phyloP scores from a whole-genome alignment of 2,888 invertebrate genomes.

The Drosophila setosimentum region DNA sequence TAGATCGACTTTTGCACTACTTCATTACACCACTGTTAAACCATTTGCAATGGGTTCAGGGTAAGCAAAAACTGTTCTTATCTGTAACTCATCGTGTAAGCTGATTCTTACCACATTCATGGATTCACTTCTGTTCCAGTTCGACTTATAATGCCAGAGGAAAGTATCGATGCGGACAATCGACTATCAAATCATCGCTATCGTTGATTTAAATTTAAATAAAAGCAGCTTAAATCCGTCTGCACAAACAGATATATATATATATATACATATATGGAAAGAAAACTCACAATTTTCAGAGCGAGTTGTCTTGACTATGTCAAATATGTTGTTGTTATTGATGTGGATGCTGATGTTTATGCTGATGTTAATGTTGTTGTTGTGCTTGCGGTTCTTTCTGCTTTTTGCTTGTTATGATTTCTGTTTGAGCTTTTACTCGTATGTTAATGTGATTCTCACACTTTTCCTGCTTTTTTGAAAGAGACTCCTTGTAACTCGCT shows the following conservation, averaged over 20 bases:
- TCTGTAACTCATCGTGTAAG: too few species aligned
- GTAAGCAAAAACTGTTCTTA: too few species aligned
- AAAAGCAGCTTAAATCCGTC: neutral
- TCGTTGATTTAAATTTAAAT: neutral
- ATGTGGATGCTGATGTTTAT: neutral
- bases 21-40: too few species aligned
- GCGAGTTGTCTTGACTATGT: too few species aligned
- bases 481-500: conserved; percentile 4
- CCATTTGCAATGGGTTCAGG: too few species aligned
- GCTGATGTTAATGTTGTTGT: neutral
- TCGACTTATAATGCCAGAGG: too few species aligned
- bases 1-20: too few species aligned
- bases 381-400: neutral
- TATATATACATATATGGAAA: neutral
- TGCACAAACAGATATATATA: neutral
- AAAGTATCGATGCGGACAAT: too few species aligned
- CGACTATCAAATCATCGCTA: too few species aligned
- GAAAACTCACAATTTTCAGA: neutral
- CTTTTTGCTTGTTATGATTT: conserved; percentile 35
- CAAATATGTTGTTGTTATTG: neutral
- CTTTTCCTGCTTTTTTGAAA: conserved; percentile 2
- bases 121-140: too few species aligned
- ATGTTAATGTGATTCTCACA: conserved; percentile 30
- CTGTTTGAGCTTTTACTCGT: conserved; percentile 7
- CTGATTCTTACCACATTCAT: too few species aligned